Conservation (phyloP, 1,140 invertebrate genomes). For the Nasonia giraulti region DNA sequence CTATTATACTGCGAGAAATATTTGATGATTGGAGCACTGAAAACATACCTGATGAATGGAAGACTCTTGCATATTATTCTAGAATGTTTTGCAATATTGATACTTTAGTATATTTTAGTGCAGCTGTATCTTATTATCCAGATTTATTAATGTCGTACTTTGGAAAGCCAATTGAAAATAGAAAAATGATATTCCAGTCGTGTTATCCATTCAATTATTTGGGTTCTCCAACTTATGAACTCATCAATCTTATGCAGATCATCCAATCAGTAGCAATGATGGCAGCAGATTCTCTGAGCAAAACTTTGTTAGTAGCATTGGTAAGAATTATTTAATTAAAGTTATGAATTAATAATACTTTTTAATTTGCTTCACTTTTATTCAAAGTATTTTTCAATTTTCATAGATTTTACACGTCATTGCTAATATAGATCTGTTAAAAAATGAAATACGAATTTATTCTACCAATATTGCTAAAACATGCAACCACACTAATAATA, state of each 20-base stretch:
- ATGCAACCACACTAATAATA: background rate
- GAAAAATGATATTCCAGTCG: background rate
- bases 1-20: background rate
- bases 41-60: conserved; percentile 13
- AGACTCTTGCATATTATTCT: background rate
- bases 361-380: background rate
- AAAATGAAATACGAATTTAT: conserved; percentile 14
- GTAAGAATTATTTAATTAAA: conserved; percentile 18
- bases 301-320: conserved; percentile 27
- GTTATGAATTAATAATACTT: background rate
- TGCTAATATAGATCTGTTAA: background rate
- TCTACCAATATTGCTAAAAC: background rate
- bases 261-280: background rate
- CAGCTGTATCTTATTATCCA: background rate
- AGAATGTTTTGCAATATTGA: conserved; percentile 13
- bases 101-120: background rate
- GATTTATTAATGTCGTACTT: background rate
- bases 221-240: conserved; percentile 22
- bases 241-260: background rate
- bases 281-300: background rate
- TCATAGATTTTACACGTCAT: conserved; percentile 5
- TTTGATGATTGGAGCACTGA: background rate
- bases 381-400: background rate
- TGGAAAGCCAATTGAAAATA: background rate
- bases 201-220: conserved; percentile 33